These are phyloP conservation scores for Tribolium castaneum DNA, from an alignment of 1,140 invertebrate species.

Conservation along the genomic window DNA sequence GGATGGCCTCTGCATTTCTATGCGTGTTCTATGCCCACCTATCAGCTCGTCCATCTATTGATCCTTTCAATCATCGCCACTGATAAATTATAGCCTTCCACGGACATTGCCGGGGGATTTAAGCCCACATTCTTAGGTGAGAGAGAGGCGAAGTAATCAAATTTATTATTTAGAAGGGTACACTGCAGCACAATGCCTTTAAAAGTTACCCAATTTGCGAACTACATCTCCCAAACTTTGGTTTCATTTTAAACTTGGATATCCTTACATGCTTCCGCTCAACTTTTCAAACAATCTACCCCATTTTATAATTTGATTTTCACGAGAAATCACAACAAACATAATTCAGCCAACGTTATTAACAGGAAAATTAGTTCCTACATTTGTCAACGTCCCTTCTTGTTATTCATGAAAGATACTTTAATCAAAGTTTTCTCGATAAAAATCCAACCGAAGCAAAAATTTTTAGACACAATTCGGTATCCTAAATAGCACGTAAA, in stretches of 20 bases:
- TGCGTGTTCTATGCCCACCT: conserved; percentile 37
- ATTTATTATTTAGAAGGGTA: conserved; percentile 24
- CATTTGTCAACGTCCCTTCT: not conserved
- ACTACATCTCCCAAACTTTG: conserved; percentile 23
- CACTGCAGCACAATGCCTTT: conserved; percentile 22
- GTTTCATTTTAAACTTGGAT: conserved; percentile 36
- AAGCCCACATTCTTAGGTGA: conserved; percentile 24
- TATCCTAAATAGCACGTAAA: not conserved
- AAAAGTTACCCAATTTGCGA: conserved; percentile 29
- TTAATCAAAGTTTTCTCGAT: not conserved
- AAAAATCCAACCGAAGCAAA: not conserved
- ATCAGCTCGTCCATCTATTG: conserved; percentile 46
- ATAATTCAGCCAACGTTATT: not conserved
- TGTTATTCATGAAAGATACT: not conserved
- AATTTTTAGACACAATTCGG: not conserved
- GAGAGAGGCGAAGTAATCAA: conserved; percentile 13
- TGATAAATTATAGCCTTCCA: conserved; percentile 44
- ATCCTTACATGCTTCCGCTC: conserved; percentile 11
- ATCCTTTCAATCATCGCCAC: conserved; percentile 44
- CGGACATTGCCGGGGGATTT: conserved; percentile 31
- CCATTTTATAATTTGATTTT: not conserved
- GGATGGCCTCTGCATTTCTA: conserved; percentile 45
- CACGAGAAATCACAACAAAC: not conserved
- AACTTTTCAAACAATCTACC: not conserved
- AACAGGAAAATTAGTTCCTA: not conserved